Conservation (phyloP, 2,888 invertebrate species). For the Caenorhabditis afra region DNA sequence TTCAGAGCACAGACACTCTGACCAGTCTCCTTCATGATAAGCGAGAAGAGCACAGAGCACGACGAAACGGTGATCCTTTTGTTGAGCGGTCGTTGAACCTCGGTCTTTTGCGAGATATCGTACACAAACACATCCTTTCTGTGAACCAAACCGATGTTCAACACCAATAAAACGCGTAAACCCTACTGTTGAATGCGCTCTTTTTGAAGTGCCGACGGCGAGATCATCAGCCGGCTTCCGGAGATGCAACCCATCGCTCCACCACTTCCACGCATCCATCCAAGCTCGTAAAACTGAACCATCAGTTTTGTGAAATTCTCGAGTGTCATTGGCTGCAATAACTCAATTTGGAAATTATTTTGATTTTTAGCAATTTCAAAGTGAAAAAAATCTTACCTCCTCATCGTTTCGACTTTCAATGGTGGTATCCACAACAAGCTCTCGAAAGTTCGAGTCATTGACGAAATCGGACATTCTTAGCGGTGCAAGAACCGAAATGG, state of each 20-base stretch:
- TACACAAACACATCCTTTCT: slow-evolving; percentile 71
- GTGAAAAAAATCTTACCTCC: slow-evolving; percentile 18
- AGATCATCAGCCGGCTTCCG: slow-evolving; percentile 88
- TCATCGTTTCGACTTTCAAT: slow-evolving; percentile 46
- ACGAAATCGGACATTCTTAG: slow-evolving; percentile 36
- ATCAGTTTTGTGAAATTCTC: slow-evolving; percentile 91
- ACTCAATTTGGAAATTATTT: background rate
- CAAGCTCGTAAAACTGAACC: slow-evolving; percentile 91
- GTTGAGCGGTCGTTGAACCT: slow-evolving; percentile 62
- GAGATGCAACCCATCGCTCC: slow-evolving; percentile 83
- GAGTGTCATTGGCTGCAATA: slow-evolving; percentile 63
- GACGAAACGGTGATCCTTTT: slow-evolving; percentile 66
- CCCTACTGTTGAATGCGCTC: slow-evolving; percentile 83
- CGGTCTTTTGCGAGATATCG: slow-evolving; percentile 55
- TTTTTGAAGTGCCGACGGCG: slow-evolving; percentile 97
- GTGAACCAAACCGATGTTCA: slow-evolving; percentile 29
- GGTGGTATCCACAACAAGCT: slow-evolving; percentile 33
- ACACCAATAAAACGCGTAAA: slow-evolving; percentile 18
- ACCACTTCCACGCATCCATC: slow-evolving; percentile 96
- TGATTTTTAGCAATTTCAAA: too few species aligned
- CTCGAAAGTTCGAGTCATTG: slow-evolving; percentile 41
- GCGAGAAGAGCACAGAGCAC: slow-evolving; percentile 66
- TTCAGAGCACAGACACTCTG: slow-evolving; percentile 32
- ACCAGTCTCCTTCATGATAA: slow-evolving; percentile 67
- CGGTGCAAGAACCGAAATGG: background rate